Evolutionary conservation across 2,888 invertebrate species (phyloP).

Genomic region (Alviniconcha strummeri): DNA sequence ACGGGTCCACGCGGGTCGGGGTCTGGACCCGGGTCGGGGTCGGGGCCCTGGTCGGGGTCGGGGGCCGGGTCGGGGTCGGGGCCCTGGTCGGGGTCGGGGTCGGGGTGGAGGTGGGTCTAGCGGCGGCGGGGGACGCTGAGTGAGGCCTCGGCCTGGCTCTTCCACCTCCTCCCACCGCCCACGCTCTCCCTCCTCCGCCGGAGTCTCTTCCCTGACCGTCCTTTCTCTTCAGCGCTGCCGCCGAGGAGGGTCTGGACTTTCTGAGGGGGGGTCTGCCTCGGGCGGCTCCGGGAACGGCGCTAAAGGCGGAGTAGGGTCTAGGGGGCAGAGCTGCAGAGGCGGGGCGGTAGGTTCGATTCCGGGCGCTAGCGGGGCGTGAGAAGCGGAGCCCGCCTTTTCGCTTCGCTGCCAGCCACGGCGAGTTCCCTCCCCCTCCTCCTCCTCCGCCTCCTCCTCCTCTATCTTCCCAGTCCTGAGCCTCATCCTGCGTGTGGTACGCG

Average conservation of each 20-base stretch:
- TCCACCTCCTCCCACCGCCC: too few relatives aligned
- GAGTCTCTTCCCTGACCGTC: too few relatives aligned
- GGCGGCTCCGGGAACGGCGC: background rate
- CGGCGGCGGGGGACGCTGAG: background rate
- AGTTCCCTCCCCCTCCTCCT: background rate
- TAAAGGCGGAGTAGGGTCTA: background rate
- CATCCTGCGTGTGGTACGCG: too few relatives aligned
- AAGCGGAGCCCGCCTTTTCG: background rate
- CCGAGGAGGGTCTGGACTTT: slow-evolving; percentile 4
- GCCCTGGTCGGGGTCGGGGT: too few relatives aligned
- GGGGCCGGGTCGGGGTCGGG: background rate
- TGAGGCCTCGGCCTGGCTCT: background rate
- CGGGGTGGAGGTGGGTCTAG: slow-evolving; percentile 1
- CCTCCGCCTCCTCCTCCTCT: background rate
- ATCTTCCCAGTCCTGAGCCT: too few relatives aligned
- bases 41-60: background rate
- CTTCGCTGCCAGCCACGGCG: slow-evolving; percentile 11
- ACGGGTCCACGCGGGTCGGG: background rate
- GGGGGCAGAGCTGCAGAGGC: background rate
- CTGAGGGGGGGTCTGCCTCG: background rate
- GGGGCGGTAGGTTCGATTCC: background rate
- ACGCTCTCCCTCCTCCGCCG: too few relatives aligned
- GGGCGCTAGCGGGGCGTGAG: background rate
- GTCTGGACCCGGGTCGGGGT: background rate
- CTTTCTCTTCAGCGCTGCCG: background rate